Conservation (phyloP, 1,140 invertebrate species). For the Bombus balteatus region DNA sequence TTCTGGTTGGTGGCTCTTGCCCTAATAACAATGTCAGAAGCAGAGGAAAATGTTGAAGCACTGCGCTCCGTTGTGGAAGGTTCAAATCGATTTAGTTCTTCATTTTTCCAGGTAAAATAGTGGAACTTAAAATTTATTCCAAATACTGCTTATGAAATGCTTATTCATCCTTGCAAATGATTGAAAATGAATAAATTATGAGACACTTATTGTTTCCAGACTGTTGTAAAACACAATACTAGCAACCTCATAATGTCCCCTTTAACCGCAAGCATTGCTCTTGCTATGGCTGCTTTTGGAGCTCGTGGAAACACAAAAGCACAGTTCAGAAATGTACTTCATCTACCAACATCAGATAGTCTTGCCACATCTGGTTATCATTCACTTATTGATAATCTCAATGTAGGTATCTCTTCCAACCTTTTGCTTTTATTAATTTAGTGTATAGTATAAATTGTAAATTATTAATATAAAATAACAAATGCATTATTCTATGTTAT, state of each 20-base stretch:
- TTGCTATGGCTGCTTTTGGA: constrained; percentile 75
- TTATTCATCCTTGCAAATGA: too few species aligned
- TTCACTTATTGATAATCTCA: constrained; percentile 68
- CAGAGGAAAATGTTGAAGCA: constrained; percentile 16
- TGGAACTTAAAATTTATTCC: neutral
- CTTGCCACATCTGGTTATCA: constrained; percentile 58
- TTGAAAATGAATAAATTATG: neutral
- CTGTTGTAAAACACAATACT: constrained; percentile 36
- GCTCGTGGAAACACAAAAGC: constrained; percentile 69
- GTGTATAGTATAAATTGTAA: too few species aligned
- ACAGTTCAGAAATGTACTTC: constrained; percentile 66
- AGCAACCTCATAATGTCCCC: constrained; percentile 74
- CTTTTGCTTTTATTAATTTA: too few species aligned
- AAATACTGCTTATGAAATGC: too few species aligned
- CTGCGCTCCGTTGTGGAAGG: constrained; percentile 58
- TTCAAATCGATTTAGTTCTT: constrained; percentile 58
- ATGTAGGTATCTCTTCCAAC: constrained; percentile 61
- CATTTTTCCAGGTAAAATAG: constrained; percentile 51
- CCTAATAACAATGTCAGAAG: constrained; percentile 40
- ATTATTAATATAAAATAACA: too few species aligned
- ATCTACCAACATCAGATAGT: constrained; percentile 64
- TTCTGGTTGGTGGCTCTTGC: constrained; percentile 49
- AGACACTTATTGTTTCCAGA: constrained; percentile 47
- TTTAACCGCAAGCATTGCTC: constrained; percentile 67
- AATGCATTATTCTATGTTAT: too few species aligned